Percentiles rank a stretch among this genome's conserved stretches.
These are phyloP conservation scores for Melolontha melolontha DNA, from an alignment of 2,888 invertebrate species.

Conservation along the genomic window DNA sequence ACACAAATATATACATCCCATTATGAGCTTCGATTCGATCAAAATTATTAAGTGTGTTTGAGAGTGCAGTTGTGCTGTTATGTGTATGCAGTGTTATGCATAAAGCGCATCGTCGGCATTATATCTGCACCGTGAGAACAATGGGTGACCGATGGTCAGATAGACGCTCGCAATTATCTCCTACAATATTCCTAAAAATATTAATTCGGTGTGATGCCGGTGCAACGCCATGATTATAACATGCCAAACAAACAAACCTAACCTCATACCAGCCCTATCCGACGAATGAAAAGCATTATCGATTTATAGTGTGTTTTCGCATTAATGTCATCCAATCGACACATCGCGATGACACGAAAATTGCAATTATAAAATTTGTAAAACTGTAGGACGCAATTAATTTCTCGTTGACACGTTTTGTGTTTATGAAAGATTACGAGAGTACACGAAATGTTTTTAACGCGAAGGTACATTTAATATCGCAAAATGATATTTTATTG, in stretches of 20 bases:
- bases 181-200: conserved; percentile 44
- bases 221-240: conserved; percentile 43
- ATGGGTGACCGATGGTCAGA: conserved; percentile 40
- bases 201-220: conserved; percentile 43
- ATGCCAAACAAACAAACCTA: conserved; percentile 36
- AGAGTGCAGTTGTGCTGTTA: conserved; percentile 41
- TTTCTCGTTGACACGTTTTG: conserved; percentile 48
- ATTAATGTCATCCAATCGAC: conserved; percentile 43
- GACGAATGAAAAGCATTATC: conserved; percentile 12
- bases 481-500: too few species aligned
- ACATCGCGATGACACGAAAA: conserved; percentile 53
- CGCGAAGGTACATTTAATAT: too few species aligned
- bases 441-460: background rate
- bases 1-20: conserved; percentile 40
- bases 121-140: conserved; percentile 38
- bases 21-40: conserved; percentile 41
- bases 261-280: conserved; percentile 6
- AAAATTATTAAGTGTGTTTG: conserved; percentile 44
- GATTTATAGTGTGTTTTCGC: conserved; percentile 22
- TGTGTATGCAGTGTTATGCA: conserved; percentile 36
- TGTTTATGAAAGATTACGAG: conserved; percentile 25
- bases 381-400: conserved; percentile 60
- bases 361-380: conserved; percentile 62
- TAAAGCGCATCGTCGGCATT: conserved; percentile 40
- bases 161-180: conserved; percentile 44